phyloP scores from a whole-genome alignment of 2,113 vertebrate genomes.

The Neodontobutis hainanensis region DNA sequence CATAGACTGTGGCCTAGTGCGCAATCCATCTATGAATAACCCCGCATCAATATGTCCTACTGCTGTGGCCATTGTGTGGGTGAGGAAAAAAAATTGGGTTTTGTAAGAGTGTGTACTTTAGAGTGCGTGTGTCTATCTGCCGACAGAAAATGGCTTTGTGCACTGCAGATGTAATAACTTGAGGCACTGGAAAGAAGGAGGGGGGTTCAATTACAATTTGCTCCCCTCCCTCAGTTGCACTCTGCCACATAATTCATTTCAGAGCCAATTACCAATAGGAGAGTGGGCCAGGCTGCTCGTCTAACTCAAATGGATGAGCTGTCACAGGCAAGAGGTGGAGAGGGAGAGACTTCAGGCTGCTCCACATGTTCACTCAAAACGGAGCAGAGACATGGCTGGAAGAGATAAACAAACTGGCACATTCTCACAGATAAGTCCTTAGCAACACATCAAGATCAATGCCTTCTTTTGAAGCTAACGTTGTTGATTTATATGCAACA shows the following conservation, averaged over 20 bases:
- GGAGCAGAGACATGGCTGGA: constrained; percentile 28
- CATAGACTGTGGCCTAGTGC: constrained; percentile 17
- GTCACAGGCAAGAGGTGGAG: constrained; percentile 44
- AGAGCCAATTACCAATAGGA: constrained; percentile 70
- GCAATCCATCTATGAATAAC: constrained; percentile 66
- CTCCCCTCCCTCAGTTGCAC: constrained; percentile 52
- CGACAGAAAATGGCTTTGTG: constrained; percentile 60
- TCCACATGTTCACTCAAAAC: constrained; percentile 54
- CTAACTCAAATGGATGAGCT: constrained; percentile 75
- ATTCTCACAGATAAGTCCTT: constrained; percentile 12
- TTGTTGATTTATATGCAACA: too few relatives aligned
- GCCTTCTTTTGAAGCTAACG: too few relatives aligned
- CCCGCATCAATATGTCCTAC: constrained; percentile 54
- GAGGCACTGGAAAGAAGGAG: constrained; percentile 45
- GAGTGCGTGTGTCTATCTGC: constrained; percentile 26
- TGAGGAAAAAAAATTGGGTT: constrained; percentile 49
- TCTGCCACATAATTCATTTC: constrained; percentile 77
- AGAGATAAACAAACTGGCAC: constrained; percentile 15
- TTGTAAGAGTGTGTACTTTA: constrained; percentile 29
- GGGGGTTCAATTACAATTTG: constrained; percentile 76
- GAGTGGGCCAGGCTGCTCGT: constrained; percentile 38
- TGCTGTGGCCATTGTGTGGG: constrained; percentile 36
- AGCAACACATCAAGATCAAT: constrained; percentile 23
- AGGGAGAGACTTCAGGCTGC: constrained; percentile 35
- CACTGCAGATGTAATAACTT: constrained; percentile 76